A percentile compares a stretch with the other conserved stretches of the same genome.
These are phyloP conservation scores for Calliscelio sp. DNA, from an alignment of 2,888 invertebrate genomes.

Conservation along the genomic window DNA sequence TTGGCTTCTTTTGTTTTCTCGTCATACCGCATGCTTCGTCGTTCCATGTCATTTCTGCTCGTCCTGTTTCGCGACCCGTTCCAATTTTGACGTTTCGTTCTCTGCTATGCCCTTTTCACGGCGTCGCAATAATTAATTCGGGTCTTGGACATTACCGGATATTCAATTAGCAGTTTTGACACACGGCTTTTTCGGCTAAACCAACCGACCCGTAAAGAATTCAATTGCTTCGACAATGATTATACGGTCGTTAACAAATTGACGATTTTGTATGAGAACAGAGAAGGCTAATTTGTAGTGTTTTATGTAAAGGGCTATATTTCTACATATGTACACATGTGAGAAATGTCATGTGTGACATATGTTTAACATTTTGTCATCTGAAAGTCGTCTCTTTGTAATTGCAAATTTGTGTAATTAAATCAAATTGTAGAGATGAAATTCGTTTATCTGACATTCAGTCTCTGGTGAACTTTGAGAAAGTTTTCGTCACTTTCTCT, in stretches of 20 bases:
- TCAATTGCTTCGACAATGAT: neutral
- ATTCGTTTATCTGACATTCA: too few relatives aligned
- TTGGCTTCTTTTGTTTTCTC: constrained; percentile 86
- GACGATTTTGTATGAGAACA: neutral
- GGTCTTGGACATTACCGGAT: constrained; percentile 23
- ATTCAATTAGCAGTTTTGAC: constrained; percentile 39
- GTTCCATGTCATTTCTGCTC: constrained; percentile 83
- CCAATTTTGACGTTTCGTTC: constrained; percentile 44
- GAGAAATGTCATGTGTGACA: too few relatives aligned
- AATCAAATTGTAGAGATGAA: too few relatives aligned
- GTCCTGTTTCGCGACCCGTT: constrained; percentile 76
- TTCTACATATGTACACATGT: too few relatives aligned
- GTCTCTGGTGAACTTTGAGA: too few relatives aligned
- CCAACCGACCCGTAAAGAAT: neutral
- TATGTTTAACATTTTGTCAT: too few relatives aligned
- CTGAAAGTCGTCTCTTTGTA: too few relatives aligned
- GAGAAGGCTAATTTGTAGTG: too few relatives aligned
- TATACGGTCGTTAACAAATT: neutral
- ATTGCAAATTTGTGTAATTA: too few relatives aligned
- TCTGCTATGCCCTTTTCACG: constrained; percentile 49
- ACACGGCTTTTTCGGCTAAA: too few relatives aligned
- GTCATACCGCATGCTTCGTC: constrained; percentile 83
- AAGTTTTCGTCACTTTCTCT: too few relatives aligned
- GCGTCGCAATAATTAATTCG: constrained; percentile 49
- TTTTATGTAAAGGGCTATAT: too few relatives aligned